Evolutionary conservation across 2,113 vertebrate species (phyloP), one percentile per base, ranked within the genome.

Genomic region (Eptatretus burgeri): DNA sequence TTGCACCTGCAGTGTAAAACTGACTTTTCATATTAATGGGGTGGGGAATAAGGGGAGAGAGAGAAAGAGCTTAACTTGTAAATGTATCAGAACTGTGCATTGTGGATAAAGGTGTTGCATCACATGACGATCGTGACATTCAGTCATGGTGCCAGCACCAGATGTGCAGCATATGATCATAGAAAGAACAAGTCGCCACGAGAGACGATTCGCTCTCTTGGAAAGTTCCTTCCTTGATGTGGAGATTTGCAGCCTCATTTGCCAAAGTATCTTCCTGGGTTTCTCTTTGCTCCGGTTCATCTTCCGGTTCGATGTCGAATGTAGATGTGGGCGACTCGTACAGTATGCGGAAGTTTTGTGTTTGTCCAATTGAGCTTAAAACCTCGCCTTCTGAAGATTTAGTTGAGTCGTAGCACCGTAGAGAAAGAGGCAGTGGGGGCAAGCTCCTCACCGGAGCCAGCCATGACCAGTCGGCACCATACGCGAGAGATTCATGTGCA

Each of bases 391-490:
- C n/a, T 60, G 56, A 20, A 60, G 56, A n/a, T 60, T 11, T n/a
- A 60, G 11, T n/a, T 60, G n/a, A 13, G n/a, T n/a, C 19, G n/a
- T 20, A 9, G n/a, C 56, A 60, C n/a, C 19, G 56, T 17, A 12
- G 11, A 60, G 56, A 20, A n/a, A 13, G n/a, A n/a, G 56, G 56
- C 56, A 60, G 11, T 60, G 56, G 13, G 20, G 56, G 56, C 27
- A 41, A 19, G 56, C n/a, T 60, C 10, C 10, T n/a, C n/a, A 20
- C 56, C 13, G 56, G 56, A 17, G n/a, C n/a, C n/a, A 60, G n/a
- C 56, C n/a, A 60, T 20, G 56, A 60, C 56, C 56, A 60, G 20
- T 60, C 56, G 20, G 56, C 56, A 17, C 56, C 56, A 60, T 60
- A 60, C n/a, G 56, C 56, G 11, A 60, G 56, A 17, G 56, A 60